Evolutionary conservation across 2,888 invertebrate genomes (phyloP), one percentile per base, ranked within the genome.

Genomic region (Choristoneura rosaceana): DNA sequence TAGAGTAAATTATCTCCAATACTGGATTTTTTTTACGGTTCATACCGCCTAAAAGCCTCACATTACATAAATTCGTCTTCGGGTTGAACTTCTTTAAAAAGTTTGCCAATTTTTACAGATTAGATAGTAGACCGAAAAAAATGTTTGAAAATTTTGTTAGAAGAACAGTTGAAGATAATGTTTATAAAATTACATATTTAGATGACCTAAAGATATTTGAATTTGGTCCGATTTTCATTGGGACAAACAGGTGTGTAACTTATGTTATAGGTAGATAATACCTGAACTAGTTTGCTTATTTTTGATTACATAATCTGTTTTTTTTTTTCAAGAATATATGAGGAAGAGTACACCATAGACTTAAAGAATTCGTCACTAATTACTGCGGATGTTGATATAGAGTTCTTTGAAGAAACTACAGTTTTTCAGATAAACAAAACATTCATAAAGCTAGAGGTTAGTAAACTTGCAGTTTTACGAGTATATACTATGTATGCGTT

Each of bases 311-410:
- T 15, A 15, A 9, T 17, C 9, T 17, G 3, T 52, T 52, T 17
- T n/a, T 33, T 33, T 59, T 38, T 52, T 17, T 58, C 17, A 76
- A 95, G 95, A 79, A 83, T 90, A 68, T 94, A 95, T 76, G 89
- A 93, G 81, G 92, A 93, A 77, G 85, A 88, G 62, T 90, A 93
- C 58, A 85, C 86, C 10, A 93, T 96, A 4, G 89, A 93, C 74
- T 86, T 96, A 47, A 91, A 88, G 76, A 96, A 96, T 82, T 86
- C 91, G 50, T 95, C 96, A 0, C 82, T 91, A 1, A 89, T 96
- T 69, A 85, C 89, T 2, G 94, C 95, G 15, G 87, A 94, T 67
- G 85, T 95, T 59, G 82, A 81, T 9, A 91, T 95, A 41, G 90
- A 89, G 71, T 91, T 95, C 75, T 77, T 88, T 59, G 88, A 90